These are phyloP conservation scores for Margarornis squamiger DNA, from an alignment of 2,797 vertebrate genomes.

Conservation along the genomic window DNA sequence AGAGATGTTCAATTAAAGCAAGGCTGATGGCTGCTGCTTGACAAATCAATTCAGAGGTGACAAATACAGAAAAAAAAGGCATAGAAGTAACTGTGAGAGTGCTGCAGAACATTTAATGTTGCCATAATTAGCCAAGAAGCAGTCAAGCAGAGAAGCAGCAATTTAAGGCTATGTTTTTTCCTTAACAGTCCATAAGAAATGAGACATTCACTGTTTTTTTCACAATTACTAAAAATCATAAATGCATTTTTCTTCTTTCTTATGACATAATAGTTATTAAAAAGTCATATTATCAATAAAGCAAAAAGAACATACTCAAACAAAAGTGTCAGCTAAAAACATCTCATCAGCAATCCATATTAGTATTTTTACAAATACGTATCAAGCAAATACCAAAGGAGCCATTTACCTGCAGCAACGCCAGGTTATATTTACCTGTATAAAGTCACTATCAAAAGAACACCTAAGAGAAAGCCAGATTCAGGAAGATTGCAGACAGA, in stretches of 20 bases:
- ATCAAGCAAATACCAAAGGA: not conserved
- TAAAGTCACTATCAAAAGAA: not conserved
- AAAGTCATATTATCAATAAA: not conserved
- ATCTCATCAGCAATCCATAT: not conserved
- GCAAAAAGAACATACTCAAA: not conserved
- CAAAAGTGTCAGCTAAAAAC: not conserved
- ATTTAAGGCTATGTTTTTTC: not conserved
- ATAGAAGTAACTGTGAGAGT: not conserved
- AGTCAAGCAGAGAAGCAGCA: not conserved
- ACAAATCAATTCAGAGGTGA: constrained; percentile 44
- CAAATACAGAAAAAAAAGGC: not conserved
- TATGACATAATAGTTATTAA: not conserved
- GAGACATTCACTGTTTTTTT: not conserved
- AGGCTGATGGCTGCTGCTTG: constrained; percentile 10
- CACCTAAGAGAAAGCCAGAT: not conserved
- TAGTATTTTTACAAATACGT: not conserved
- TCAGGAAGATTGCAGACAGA: not conserved
- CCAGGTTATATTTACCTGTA: not conserved
- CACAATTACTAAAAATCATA: not conserved
- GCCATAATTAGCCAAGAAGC: not conserved
- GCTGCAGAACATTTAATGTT: not conserved
- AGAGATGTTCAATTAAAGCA: not conserved
- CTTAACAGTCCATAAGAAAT: not conserved
- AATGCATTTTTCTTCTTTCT: not conserved
- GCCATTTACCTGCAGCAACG: not conserved